Base-by-base conservation (phyloP, 2,888 invertebrate species). In the Plebejus anna region DNA sequence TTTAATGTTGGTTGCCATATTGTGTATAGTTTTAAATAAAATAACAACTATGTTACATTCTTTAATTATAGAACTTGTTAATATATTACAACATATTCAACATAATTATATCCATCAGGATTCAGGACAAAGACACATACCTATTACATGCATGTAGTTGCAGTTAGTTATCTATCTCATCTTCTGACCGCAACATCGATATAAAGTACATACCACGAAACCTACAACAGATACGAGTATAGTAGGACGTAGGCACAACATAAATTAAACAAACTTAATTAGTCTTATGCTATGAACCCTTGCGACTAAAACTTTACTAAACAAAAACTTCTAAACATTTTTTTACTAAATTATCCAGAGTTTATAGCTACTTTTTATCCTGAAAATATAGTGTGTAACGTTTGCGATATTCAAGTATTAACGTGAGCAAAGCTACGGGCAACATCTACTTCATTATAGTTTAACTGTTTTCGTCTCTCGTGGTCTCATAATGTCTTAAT, bases 401-500 rank as follows among this genome's bases (percentile, higher is more conserved):
- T 42, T 42, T 38, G 6, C 38, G 6, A 38, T 42, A 47, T 47
- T 47, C 22, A 22, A 22, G 47, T 47, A 47, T 9, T 42, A 1
- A 51, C 51, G 51, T 51, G 51, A 51, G 4, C 4, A 13, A 66
- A 66, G 66, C 66, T 66, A 11, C 32, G 22, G 4, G 32, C 32
- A 5, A 66, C 32, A 66, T 61, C 32, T 32, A 66, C 13, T 66
- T 66, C 4, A 66, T 66, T 66, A 66, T 36, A 66, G 32, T 36
- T 61, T 32, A 66, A 66, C 66, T 2, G 22, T 32, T 66, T 66
- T 32, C 36, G 32, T 66, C 36, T 66, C 66, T 66, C 32, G 66
- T 66, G 66, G 66, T 66, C 32, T 66, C 66, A 16, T 66, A 66
- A 66, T 66, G 66, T 66, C 66, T 66, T 66, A 66, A 13, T 66